These are phyloP conservation scores for Anoplopoma fimbria DNA, from an alignment of 2,113 vertebrate genomes.

Conservation along the genomic window DNA sequence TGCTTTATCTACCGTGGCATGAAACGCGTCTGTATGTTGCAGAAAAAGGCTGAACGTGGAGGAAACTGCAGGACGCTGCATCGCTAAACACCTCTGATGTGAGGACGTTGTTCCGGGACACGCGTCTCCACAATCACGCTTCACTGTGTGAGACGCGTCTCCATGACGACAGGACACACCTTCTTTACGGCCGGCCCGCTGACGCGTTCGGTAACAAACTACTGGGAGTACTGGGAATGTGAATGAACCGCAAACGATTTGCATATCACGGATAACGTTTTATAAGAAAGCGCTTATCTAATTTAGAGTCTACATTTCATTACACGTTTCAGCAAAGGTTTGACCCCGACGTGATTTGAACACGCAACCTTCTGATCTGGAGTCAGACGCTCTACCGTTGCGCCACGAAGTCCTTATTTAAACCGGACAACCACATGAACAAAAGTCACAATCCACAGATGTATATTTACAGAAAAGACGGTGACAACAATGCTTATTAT, in stretches of 20 bases:
- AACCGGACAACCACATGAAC: no score
- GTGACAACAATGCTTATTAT: no score
- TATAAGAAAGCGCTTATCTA: no score
- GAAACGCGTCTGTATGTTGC: neutral
- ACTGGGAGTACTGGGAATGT: no score
- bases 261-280: no score
- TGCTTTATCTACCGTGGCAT: neutral
- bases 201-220: no score
- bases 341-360: slow-evolving; percentile 63
- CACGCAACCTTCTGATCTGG: slow-evolving; percentile 63
- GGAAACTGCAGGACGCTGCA: neutral
- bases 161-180: slow-evolving; percentile 51
- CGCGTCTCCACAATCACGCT: slow-evolving; percentile 21
- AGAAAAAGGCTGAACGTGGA: neutral
- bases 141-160: slow-evolving; percentile 43
- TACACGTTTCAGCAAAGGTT: neutral
- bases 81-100: neutral
- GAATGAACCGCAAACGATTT: no score
- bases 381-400: slow-evolving; percentile 61
- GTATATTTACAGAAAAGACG: no score
- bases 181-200: no score
- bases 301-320: no score
- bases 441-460: no score
- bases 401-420: no score
- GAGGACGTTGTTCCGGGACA: neutral